Evolutionary conservation across 2,888 invertebrate species (phyloP).

Genomic region (Tubulanus polymorphus): DNA sequence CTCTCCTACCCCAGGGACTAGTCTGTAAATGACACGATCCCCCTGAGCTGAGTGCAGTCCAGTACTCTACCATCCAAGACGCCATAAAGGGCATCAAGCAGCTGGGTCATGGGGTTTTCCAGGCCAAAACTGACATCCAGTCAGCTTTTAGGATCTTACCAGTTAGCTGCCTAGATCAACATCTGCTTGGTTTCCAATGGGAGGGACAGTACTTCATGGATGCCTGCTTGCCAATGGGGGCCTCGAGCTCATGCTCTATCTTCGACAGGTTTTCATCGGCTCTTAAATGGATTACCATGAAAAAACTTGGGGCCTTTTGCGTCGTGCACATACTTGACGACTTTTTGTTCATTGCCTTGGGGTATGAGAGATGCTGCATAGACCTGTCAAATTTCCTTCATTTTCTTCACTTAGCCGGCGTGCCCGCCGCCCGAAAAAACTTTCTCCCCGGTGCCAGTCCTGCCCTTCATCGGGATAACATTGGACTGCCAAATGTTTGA

Average conservation of each 20-base stretch:
- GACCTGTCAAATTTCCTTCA: background rate
- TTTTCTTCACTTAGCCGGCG: constrained; percentile 1
- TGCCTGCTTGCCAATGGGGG: constrained; percentile 10
- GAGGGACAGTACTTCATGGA: constrained; percentile 10
- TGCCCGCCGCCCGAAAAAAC: constrained; percentile 11
- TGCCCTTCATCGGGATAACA: constrained; percentile 6
- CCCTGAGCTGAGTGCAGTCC: constrained; percentile 6
- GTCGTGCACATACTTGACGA: constrained; percentile 16
- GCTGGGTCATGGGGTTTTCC: background rate
- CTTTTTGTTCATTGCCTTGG: constrained; percentile 11
- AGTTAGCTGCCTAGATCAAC: constrained; percentile 5
- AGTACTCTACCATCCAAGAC: constrained; percentile 9
- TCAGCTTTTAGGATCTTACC: constrained; percentile 14
- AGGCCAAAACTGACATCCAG: constrained; percentile 12
- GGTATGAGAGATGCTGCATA: background rate
- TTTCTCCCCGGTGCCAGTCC: constrained; percentile 1
- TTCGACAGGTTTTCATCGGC: constrained; percentile 14
- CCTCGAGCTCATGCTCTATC: constrained; percentile 6
- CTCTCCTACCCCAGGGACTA: constrained; percentile 9
- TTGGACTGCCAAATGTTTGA: constrained; percentile 5
- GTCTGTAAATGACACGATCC: constrained; percentile 14
- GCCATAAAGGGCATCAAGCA: constrained; percentile 4
- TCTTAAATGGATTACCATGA: constrained; percentile 13
- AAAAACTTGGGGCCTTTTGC: background rate
- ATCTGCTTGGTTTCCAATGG: constrained; percentile 15